Percentiles rank a stretch among this genome's conserved stretches.
Evolutionary conservation across 2,888 invertebrate genomes (phyloP).

Genomic region (Serrognathus titanus): DNA sequence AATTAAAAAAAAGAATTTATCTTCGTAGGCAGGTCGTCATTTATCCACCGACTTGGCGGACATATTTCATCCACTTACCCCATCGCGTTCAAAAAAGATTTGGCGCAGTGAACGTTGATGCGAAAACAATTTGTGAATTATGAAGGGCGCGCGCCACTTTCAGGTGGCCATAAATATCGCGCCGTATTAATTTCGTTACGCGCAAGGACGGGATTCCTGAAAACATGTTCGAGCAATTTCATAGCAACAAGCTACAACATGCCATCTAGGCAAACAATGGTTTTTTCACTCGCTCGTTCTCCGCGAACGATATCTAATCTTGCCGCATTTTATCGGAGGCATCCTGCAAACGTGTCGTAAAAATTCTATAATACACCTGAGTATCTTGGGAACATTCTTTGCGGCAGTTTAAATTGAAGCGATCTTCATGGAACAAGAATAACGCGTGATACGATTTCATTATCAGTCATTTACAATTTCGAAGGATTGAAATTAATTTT

Average conservation of each 20-base stretch:
- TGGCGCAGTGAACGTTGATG: too few species aligned
- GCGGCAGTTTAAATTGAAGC: neutral
- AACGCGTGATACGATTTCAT: neutral
- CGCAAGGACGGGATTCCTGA: too few species aligned
- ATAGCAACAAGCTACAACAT: neutral
- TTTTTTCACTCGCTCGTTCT: neutral
- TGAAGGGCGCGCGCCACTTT: too few species aligned
- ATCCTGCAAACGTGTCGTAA: neutral
- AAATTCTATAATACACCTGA: slow-evolving; percentile 1
- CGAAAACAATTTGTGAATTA: too few species aligned
- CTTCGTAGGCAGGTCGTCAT: too few species aligned
- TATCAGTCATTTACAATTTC: neutral
- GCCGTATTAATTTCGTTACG: too few species aligned
- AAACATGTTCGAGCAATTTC: neutral
- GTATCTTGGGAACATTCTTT: neutral
- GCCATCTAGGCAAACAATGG: neutral
- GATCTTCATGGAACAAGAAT: neutral
- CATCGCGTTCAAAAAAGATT: too few species aligned
- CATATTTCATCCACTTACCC: too few species aligned
- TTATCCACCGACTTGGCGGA: too few species aligned
- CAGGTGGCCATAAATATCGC: too few species aligned
- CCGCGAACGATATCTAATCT: slow-evolving; percentile 1
- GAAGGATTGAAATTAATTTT: too few species aligned
- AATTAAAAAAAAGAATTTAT: too few species aligned
- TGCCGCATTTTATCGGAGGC: neutral